Conservation (phyloP, 2,888 invertebrate species). For the Macrosiphum euphorbiae region DNA sequence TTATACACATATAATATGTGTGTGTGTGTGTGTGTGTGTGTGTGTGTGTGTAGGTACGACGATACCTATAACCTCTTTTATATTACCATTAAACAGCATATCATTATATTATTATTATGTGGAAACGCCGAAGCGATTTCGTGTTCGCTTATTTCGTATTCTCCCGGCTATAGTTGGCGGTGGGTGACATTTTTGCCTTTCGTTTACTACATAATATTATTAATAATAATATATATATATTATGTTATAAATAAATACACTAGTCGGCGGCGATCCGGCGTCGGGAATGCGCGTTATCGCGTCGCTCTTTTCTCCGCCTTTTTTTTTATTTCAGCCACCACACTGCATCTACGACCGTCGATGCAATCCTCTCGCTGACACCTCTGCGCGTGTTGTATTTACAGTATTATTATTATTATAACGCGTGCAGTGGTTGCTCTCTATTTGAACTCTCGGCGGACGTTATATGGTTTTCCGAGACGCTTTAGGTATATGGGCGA, state of each 20-base stretch:
- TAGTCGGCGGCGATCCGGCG: neutral
- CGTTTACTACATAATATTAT: neutral
- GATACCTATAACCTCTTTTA: constrained; percentile 46
- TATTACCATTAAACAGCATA: constrained; percentile 23
- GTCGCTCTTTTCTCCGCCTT: neutral
- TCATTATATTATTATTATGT: too few species aligned
- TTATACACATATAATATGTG: neutral
- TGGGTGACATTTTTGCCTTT: neutral
- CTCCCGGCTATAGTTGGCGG: neutral
- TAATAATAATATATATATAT: neutral
- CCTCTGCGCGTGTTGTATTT: neutral
- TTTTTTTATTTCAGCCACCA: neutral
- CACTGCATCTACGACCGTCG: neutral
- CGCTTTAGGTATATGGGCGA: neutral
- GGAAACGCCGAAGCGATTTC: constrained; percentile 49
- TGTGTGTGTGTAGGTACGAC: neutral
- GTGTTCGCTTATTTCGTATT: neutral
- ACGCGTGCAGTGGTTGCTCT: neutral
- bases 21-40: too few species aligned
- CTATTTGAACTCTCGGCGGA: neutral
- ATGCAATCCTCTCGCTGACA: neutral
- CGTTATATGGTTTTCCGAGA: neutral
- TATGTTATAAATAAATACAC: neutral
- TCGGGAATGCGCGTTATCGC: neutral
- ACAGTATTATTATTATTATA: neutral